Evolutionary conservation across 1,140 invertebrate genomes (phyloP), one percentile per base, ranked within the genome.

Genomic region (Scylla paramamosain): DNA sequence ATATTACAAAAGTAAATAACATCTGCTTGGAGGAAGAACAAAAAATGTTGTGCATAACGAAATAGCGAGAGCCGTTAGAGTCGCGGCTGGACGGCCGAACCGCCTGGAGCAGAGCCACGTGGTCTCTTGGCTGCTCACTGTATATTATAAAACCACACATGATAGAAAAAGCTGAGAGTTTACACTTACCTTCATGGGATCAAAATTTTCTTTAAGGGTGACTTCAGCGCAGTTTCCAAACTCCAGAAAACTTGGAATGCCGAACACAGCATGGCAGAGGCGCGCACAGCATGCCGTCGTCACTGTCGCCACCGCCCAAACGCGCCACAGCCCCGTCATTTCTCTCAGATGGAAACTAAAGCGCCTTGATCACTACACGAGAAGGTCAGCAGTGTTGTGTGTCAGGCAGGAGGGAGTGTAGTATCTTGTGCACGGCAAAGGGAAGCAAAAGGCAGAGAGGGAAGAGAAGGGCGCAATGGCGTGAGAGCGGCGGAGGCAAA

Each of bases 101-200:
- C 39, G 39, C 6, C 39, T 39, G 39, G 39, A 39, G 39, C 39
- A 39, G 39, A 39, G 39, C 39, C 39, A 39, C 39, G 39, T 1
- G 39, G 39, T 6, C 39, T 39, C 39, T 39, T 39, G 39, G 39
- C 39, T 1, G 39, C 39, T 39, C 39, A 39, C 39, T 39, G 39
- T 6, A 39, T 39, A 39, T 6, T 12, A 77, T 77, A 20, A n/a
- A 25, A 77, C 1, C 25, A 77, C 20, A 77, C 39, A n/a, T 2
- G 25, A 77, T 25, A 20, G 67, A 8, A 77, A n/a, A 77, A n/a
- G 25, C 4, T 25, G 16, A 67, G 20, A n/a, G 25, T 20, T 77
- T 77, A 77, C 16, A 77, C 77, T 94, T 82, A 94, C 93, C 93
- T 94, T 94, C 14, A 94, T 59, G 28, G 93, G 93, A 39, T 94